A percentile compares a stretch with the other conserved stretches of the same genome.
phyloP scores from a whole-genome alignment of 2,888 invertebrate genomes.

The Podabrus alpinus region DNA sequence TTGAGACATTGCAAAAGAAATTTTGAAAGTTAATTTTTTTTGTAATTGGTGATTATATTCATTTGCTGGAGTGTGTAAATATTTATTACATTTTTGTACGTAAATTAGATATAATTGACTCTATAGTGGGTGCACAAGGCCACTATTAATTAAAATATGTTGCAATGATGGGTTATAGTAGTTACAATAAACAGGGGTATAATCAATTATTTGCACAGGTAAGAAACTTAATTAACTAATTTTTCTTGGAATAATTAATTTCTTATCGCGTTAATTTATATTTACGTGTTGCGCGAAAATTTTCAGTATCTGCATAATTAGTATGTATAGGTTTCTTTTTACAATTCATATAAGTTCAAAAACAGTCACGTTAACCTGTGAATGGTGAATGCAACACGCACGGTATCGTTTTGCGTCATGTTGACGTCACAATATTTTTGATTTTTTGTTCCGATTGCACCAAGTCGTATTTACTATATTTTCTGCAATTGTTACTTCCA shows the following conservation, averaged over 20 bases:
- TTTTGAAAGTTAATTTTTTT: not conserved
- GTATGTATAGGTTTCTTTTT: conserved; percentile 16
- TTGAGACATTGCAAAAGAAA: too few species aligned
- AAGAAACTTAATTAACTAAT: conserved; percentile 37
- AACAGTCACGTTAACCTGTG: conserved; percentile 29
- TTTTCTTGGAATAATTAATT: not conserved
- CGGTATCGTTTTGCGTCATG: conserved; percentile 38
- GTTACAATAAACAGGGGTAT: conserved; percentile 73
- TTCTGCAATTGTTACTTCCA: not conserved
- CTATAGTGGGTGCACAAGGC: conserved; percentile 49
- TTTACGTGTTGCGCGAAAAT: not conserved
- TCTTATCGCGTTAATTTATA: not conserved
- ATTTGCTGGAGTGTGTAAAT: conserved; percentile 23
- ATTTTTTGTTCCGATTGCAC: not conserved
- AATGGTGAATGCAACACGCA: conserved; percentile 29
- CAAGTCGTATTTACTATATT: not conserved
- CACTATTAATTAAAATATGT: conserved; percentile 59
- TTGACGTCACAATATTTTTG: conserved; percentile 38
- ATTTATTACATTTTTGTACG: not conserved
- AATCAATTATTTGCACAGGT: conserved; percentile 86
- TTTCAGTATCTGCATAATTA: conserved; percentile 27
- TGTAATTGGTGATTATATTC: not conserved
- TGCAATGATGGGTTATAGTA: conserved; percentile 78
- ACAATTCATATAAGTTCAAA: conserved; percentile 29
- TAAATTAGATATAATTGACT: conserved; percentile 33